These are phyloP conservation scores for Trachops cirrhosus DNA, from an alignment of 2,797 vertebrate species.

Conservation along the genomic window DNA sequence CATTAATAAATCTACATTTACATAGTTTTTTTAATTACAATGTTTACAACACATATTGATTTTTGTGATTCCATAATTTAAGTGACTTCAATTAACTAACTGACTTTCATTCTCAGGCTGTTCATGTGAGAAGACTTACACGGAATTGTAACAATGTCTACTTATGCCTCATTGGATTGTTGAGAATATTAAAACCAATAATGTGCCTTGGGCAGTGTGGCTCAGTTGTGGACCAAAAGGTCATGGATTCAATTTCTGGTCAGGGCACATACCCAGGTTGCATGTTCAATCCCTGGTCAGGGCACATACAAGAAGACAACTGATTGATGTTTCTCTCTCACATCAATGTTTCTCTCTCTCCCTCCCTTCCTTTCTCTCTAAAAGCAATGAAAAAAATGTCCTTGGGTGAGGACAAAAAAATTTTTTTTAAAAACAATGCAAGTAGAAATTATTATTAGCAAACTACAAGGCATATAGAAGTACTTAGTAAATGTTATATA, in stretches of 20 bases:
- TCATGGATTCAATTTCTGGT: neutral
- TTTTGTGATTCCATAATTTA: neutral
- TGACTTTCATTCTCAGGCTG: neutral
- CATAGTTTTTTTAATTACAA: neutral
- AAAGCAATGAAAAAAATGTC: neutral
- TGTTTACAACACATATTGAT: neutral
- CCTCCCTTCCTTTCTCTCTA: neutral
- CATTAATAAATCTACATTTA: neutral
- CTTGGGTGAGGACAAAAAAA: neutral
- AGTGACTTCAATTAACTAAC: neutral
- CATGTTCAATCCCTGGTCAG: too few relatives aligned
- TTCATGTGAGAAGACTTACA: neutral
- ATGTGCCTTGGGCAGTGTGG: neutral
- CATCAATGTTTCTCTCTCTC: too few relatives aligned
- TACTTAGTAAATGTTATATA: neutral
- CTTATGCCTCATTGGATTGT: neutral
- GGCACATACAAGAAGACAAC: neutral
- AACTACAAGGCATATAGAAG: neutral
- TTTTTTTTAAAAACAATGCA: neutral
- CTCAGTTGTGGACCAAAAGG: neutral
- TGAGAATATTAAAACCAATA: neutral
- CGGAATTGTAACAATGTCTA: neutral
- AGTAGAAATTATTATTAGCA: neutral
- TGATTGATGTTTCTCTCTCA: too few relatives aligned
- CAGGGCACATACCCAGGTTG: neutral